Evolutionary conservation across 1,140 invertebrate genomes (phyloP), one percentile per base, ranked within the genome.

Genomic region (Aphis craccivora): DNA sequence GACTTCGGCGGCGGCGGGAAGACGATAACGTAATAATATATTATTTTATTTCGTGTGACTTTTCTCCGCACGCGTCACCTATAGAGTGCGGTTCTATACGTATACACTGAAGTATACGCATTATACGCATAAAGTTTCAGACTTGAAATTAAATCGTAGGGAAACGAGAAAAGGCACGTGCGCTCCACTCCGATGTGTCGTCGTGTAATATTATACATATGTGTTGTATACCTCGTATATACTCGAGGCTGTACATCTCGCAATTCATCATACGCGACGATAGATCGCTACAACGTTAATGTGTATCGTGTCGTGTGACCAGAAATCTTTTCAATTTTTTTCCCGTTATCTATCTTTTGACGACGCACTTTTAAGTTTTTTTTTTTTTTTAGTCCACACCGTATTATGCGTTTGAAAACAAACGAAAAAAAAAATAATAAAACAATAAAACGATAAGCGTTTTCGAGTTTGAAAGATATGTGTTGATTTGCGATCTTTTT

Each of bases 391-490:
- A 20, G 25, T 86, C 43, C 25, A n/a, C 40, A 48, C 43, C 43
- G 14, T 87, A 45, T 87, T 45, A 87, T 30, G 43, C 30, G 25
- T 87, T n/a, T 0, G 30, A 30, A 67, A n/a, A 67, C 60, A 14
- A 67, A 30, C 30, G 1, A 67, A 67, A 67, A 30, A 60, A 60
- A 30, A 48, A 86, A 86, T 45, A 45, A 45, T 7, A 86, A 86
- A 87, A 87, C 43, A 87, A 48, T 45, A 45, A 87, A 40, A 87
- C 43, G 84, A 87, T 87, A 87, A 87, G 43, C 25, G 25, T 87
- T 87, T 45, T 87, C 22, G 5, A 87, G 84, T 87, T 87, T 48
- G 30, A 45, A 87, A 45, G 45, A 87, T 87, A 45, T 87, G 84
- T 87, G 43, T 87, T 45, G 25, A 48, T 48, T 40, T 45, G 14